Evolutionary conservation across 2,113 vertebrate species (phyloP), one percentile per base, ranked within the genome.

Genomic region (Hystrix cristata): DNA sequence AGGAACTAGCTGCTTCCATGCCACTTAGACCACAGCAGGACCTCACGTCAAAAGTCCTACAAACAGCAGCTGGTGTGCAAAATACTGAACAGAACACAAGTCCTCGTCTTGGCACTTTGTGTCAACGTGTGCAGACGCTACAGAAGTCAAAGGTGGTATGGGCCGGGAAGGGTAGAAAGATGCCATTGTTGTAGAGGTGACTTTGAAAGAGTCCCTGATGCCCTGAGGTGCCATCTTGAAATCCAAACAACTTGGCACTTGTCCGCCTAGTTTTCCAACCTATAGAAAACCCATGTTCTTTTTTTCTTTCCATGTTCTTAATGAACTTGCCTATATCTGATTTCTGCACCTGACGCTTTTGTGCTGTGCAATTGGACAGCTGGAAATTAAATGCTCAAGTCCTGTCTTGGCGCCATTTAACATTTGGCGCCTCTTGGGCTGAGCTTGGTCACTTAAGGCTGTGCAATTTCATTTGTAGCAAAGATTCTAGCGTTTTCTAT

Each of bases 401-500:
- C 55, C 55, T 8, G 0, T 65, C 46, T n/a, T 4, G 46, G 57
- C 55, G 87, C 65, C 78, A 4, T 62, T 11, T 25, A 21, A 65
- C 88, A 18, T 78, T 43, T 1, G 82, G 82, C 46, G 51, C 72
- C 83, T 53, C 51, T 69, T 10, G 74, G 91, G n/a, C 86, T 21
- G 88, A 71, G 43, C n/a, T 48, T n/a, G 81, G 48, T 21, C 0
- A 7, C n/a, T 76, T 11, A 67, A 72, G 65, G 86, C 87, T 90
- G 80, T 60, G 82, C 72, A 76, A 21, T 95, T 89, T 67, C 64
- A 65, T 55, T 59, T 91, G 88, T 89, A 79, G 53, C 55, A 53
- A 88, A 89, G 88, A 57, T 57, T 83, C 92, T 7, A 27, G 88
- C 62, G 7, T 76, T 94, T 96, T 82, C 95, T 95, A 80, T 96